Evolutionary conservation across 2,888 invertebrate genomes (phyloP).

Genomic region (Altica lythri): DNA sequence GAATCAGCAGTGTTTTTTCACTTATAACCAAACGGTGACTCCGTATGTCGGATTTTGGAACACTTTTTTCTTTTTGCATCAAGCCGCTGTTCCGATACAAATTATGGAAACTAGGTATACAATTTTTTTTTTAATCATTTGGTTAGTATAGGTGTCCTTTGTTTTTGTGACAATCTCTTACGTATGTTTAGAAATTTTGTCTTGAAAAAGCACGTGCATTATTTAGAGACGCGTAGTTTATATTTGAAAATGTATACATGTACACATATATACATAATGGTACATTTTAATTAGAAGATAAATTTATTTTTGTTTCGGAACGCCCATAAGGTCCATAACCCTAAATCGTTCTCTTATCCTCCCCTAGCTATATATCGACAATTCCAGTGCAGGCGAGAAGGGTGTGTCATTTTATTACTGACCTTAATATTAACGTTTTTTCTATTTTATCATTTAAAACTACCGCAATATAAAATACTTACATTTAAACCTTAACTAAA

Average conservation of each 20-base stretch:
- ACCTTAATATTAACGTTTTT: too few relatives aligned
- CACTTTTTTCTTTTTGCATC: slow-evolving; percentile 52
- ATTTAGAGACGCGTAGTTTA: slow-evolving; percentile 1
- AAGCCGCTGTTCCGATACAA: slow-evolving; percentile 47
- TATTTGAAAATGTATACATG: not conserved
- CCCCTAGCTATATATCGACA: slow-evolving; percentile 35
- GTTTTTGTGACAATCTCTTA: too few relatives aligned
- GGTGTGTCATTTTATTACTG: slow-evolving; percentile 18
- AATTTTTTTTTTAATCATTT: too few relatives aligned
- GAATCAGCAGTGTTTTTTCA: slow-evolving; percentile 53
- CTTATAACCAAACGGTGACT: slow-evolving; percentile 50
- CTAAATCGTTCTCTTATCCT: slow-evolving; percentile 23
- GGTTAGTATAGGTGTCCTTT: too few relatives aligned
- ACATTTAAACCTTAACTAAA: too few relatives aligned
- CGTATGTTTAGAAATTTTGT: too few relatives aligned
- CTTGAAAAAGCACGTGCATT: too few relatives aligned
- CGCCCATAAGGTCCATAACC: slow-evolving; percentile 29
- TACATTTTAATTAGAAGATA: too few relatives aligned
- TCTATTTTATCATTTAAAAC: too few relatives aligned
- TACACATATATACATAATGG: too few relatives aligned
- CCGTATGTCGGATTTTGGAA: slow-evolving; percentile 57
- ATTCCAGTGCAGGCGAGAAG: slow-evolving; percentile 35
- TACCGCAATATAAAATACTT: too few relatives aligned
- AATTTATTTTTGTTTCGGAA: too few relatives aligned
- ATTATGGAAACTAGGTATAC: slow-evolving; percentile 55